A percentile compares a stretch with the other conserved stretches of the same genome.
Evolutionary conservation across 2,888 invertebrate genomes (phyloP).

Genomic region (Odontocolon sp.): DNA sequence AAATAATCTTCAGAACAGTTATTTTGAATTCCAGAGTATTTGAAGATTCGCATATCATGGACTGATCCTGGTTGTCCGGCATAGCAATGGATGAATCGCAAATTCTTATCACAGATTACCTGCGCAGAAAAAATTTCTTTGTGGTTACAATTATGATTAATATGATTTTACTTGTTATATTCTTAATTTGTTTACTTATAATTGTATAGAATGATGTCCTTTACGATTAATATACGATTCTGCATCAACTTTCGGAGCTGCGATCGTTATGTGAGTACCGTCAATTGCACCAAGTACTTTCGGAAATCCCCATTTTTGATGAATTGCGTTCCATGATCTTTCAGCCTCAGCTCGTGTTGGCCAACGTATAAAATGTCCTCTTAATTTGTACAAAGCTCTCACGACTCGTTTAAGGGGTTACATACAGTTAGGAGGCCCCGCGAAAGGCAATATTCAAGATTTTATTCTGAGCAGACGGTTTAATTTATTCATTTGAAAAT

Average conservation of each 20-base stretch:
- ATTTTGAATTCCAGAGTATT: slow-evolving; percentile 46
- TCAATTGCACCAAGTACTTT: slow-evolving; percentile 61
- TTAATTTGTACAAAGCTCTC: no score
- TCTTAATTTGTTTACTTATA: no score
- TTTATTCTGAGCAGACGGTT: slow-evolving; percentile 31
- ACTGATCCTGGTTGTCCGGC: slow-evolving; percentile 54
- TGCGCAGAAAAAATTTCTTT: no score
- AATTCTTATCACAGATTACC: slow-evolving; percentile 43
- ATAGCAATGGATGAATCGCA: slow-evolving; percentile 49
- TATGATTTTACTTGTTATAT: no score
- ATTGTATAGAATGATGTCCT: slow-evolving; percentile 59
- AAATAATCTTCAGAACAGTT: slow-evolving; percentile 34
- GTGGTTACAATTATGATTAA: no score
- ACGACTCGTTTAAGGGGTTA: slow-evolving; percentile 34
- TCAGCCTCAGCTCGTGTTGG: slow-evolving; percentile 42
- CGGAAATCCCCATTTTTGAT: slow-evolving; percentile 51
- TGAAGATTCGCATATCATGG: slow-evolving; percentile 53
- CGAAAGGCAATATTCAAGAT: slow-evolving; percentile 24
- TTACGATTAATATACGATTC: slow-evolving; percentile 61
- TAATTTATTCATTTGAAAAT: slow-evolving; percentile 40
- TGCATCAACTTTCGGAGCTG: slow-evolving; percentile 46
- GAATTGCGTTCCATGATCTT: slow-evolving; percentile 38
- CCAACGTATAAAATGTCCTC: slow-evolving; percentile 58
- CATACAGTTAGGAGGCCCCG: slow-evolving; percentile 21
- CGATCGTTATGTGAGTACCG: slow-evolving; percentile 60